Percentiles rank a stretch among this genome's conserved stretches.
phyloP scores from a whole-genome alignment of 2,797 vertebrate genomes.

The Selene dorsalis region DNA sequence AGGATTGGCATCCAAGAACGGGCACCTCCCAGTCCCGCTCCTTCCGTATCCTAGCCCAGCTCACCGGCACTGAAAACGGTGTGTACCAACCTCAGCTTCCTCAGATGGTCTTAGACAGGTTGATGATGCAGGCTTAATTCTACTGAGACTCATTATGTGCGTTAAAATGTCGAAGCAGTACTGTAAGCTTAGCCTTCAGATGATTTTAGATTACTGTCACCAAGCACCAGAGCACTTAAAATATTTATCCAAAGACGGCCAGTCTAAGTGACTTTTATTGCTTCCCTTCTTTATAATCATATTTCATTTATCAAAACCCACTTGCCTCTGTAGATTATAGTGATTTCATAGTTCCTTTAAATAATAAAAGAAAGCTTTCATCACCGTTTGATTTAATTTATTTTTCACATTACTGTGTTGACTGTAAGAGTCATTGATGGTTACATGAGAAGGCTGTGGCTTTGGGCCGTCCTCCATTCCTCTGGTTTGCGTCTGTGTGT shows the following conservation, averaged over 20 bases:
- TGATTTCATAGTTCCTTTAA: conserved; percentile 2
- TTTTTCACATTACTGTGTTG: conserved; percentile 30
- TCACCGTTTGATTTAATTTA: conserved; percentile 16
- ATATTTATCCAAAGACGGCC: not conserved
- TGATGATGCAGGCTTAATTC: not conserved
- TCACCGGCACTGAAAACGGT: conserved; percentile 96
- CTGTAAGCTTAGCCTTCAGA: not conserved
- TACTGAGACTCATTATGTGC: not conserved
- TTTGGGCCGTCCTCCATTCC: conserved; percentile 20
- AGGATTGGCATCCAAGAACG: conserved; percentile 93
- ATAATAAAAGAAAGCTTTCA: conserved; percentile 22
- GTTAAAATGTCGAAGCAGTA: conserved; percentile 3
- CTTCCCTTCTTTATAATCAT: not conserved
- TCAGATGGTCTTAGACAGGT: not conserved
- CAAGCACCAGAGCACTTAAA: not conserved
- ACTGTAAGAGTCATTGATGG: conserved; percentile 36
- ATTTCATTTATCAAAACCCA: not conserved
- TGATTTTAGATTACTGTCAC: conserved; percentile 6
- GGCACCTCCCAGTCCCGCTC: conserved; percentile 96
- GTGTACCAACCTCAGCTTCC: conserved; percentile 51
- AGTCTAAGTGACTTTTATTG: conserved; percentile 13
- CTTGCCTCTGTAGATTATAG: conserved; percentile 4
- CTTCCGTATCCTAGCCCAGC: conserved; percentile 96
- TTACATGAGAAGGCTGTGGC: conserved; percentile 42
- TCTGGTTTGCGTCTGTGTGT: not conserved